Percentiles rank a stretch among this genome's conserved stretches.
Conservation (phyloP, 2,888 invertebrate genomes). For the Volucella bombylans region DNA sequence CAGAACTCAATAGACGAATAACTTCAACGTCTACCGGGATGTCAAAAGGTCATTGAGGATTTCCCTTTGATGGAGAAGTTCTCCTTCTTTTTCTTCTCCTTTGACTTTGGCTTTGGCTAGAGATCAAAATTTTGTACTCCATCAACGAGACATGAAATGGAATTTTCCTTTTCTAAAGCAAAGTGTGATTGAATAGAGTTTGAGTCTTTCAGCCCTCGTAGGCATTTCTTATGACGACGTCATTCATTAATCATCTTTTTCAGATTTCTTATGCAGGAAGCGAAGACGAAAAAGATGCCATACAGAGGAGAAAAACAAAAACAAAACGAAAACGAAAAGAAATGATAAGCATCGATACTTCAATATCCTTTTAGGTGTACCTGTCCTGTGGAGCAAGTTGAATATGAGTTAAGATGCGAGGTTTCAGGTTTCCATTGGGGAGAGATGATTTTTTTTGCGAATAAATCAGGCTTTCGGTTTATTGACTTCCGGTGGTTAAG, state of each 20-base stretch:
- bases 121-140: slow-evolving; percentile 23
- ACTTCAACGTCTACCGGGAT: slow-evolving; percentile 47
- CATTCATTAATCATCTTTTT: slow-evolving; percentile 66
- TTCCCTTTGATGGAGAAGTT: slow-evolving; percentile 2
- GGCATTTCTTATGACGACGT: slow-evolving; percentile 42
- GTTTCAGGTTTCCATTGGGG: background rate
- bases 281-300: background rate
- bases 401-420: no score
- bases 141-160: slow-evolving; percentile 3
- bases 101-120: background rate
- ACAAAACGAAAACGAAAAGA: background rate
- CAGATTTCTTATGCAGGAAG: slow-evolving; percentile 41
- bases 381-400: background rate
- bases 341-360: slow-evolving; percentile 57
- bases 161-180: slow-evolving; percentile 9
- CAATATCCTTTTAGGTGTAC: slow-evolving; percentile 36
- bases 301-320: background rate
- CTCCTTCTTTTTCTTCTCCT: background rate
- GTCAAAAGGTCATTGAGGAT: slow-evolving; percentile 64
- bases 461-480: slow-evolving; percentile 2
- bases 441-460: background rate
- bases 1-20: slow-evolving; percentile 51
- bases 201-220: background rate
- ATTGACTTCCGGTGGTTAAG: slow-evolving; percentile 31
- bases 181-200: slow-evolving; percentile 45